Base-by-base conservation (phyloP, 2,113 vertebrate genomes). In the Gambusia affinis region DNA sequence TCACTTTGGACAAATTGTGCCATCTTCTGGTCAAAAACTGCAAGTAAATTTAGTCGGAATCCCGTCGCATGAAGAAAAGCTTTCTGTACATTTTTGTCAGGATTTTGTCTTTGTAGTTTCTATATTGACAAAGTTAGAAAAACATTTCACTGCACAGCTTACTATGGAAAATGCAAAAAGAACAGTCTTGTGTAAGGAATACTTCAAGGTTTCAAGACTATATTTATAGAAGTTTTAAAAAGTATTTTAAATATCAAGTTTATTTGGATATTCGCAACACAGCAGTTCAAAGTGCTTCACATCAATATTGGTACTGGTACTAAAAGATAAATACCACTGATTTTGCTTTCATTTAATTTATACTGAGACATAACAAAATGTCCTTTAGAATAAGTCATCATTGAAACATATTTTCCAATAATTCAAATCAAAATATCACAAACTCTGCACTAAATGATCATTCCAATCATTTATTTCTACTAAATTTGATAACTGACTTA, bases 21-120 rank as follows among this genome's bases (percentile, higher is more conserved):
- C 81, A 81, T 70, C 91, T 91, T 71, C 64, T 89, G 92, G 80
- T 14, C 60, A 89, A 44, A 79, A 7, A 8, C 3, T 72, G 51
- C 37, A 66, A 6, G 65, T 67, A 12, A 44, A 33, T 0, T 0
- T 33, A 47, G 33, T 19, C 29, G 22, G 29, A 64, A 35, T 35
- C 8, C 17, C 12, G 35, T 37, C 35, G 15, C 39, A 42, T 4
- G 14, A 42, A 4, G 3, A 4, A 42, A 42, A 42, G 39, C 14
- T 35, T 19, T 11, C 15, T 12, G 1, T 8, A 27, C n/a, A 44
- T 17, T 67, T 39, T 28, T 28, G 8, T 39, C 33, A 39, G 35
- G 19, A 27, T 14, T 66, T 57, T 57, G 22, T n/a, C 22, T 54
- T n/a, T 11, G 7, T n/a, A 8, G 22, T 22, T 54, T 54, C 22